Percentiles rank a stretch among this genome's conserved stretches.
These are phyloP conservation scores for Pavo muticus DNA, from an alignment of 2,113 vertebrate species.

Conservation along the genomic window DNA sequence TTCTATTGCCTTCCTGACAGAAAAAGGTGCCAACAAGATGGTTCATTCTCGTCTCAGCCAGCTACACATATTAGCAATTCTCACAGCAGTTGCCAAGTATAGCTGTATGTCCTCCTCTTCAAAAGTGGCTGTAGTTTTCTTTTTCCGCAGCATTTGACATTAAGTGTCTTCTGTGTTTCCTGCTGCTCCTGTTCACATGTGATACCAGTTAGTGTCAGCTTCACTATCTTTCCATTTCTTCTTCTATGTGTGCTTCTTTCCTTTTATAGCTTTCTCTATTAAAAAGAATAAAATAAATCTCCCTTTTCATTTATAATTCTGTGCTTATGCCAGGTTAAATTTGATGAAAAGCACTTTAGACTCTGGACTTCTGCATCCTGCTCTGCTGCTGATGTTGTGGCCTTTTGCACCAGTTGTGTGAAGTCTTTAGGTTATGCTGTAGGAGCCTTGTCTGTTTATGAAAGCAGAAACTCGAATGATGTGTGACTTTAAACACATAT, in stretches of 20 bases:
- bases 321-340: background rate
- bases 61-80: slow-evolving; percentile 69
- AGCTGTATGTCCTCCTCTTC: slow-evolving; percentile 38
- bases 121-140: slow-evolving; percentile 50
- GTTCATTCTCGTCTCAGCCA: slow-evolving; percentile 50
- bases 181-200: slow-evolving; percentile 12
- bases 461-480: background rate
- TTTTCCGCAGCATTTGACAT: slow-evolving; percentile 62
- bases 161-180: slow-evolving; percentile 54
- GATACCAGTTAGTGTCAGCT: slow-evolving; percentile 4
- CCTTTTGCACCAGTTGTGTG: background rate
- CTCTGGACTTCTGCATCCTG: background rate
- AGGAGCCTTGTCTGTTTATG: background rate
- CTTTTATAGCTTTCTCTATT: background rate
- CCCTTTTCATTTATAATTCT: background rate
- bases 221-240: slow-evolving; percentile 13
- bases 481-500: background rate
- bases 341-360: background rate
- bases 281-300: background rate
- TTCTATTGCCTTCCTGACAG: slow-evolving; percentile 36
- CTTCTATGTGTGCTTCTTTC: background rate
- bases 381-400: background rate
- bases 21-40: slow-evolving; percentile 62
- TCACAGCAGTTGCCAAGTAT: slow-evolving; percentile 62
- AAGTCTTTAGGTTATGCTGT: background rate